phyloP scores from a whole-genome alignment of 2,113 vertebrate genomes.

The Phasianus colchicus region DNA sequence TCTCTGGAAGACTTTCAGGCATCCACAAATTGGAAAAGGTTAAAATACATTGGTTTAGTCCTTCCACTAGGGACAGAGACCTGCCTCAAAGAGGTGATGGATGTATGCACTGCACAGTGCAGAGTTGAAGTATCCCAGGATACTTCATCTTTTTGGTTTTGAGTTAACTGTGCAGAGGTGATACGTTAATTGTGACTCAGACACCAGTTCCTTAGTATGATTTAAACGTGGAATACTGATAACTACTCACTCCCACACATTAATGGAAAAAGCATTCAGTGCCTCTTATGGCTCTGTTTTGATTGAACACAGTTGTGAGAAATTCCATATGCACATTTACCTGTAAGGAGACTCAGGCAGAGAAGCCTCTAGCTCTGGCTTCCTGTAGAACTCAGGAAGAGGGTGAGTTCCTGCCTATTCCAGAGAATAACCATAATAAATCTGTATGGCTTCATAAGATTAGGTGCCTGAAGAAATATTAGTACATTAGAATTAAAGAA shows the following conservation, averaged over 20 bases:
- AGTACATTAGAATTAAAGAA: neutral
- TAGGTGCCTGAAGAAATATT: neutral
- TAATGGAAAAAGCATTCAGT: neutral
- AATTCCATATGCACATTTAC: neutral
- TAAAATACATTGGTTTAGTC: neutral
- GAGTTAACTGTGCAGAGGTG: neutral
- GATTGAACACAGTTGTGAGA: neutral
- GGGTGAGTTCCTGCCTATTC: neutral
- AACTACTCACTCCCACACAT: neutral
- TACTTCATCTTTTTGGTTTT: neutral
- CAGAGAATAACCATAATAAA: neutral
- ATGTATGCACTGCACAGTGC: neutral
- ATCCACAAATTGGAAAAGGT: neutral
- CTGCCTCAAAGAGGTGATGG: neutral
- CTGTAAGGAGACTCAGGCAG: neutral
- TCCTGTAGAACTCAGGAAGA: neutral
- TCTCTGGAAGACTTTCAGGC: neutral
- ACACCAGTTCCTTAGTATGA: neutral
- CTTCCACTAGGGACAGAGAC: neutral
- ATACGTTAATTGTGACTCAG: neutral
- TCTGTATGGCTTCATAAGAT: neutral
- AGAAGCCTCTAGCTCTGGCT: neutral
- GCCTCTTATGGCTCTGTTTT: neutral
- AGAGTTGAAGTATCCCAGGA: neutral
- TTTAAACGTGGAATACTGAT: neutral